Conservation (phyloP, 2,888 invertebrate species). For the Crossocerus cetratus region DNA sequence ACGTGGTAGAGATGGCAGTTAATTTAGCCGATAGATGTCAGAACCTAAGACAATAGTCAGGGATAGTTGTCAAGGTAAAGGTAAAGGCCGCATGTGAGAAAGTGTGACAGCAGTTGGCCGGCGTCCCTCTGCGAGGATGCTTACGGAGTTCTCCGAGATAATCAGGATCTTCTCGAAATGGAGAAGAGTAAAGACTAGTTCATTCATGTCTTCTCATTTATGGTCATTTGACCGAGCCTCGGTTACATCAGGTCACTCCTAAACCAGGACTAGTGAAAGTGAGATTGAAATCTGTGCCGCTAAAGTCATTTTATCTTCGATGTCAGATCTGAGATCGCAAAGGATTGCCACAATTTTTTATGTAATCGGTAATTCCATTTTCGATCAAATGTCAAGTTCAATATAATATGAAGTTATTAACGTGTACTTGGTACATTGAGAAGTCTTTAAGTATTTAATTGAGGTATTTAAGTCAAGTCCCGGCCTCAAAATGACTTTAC, state of each 20-base stretch:
- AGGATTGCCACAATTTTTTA: neutral
- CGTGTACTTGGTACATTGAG: no score
- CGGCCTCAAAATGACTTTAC: no score
- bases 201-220: constrained; percentile 2
- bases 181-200: constrained; percentile 39
- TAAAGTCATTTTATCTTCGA: constrained; percentile 22
- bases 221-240: constrained; percentile 26
- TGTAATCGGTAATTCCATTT: no score
- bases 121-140: constrained; percentile 6
- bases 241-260: constrained; percentile 28
- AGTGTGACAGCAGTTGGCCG: constrained; percentile 31
- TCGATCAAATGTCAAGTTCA: no score
- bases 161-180: constrained; percentile 8
- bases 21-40: neutral
- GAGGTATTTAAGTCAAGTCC: no score
- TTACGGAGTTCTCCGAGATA: constrained; percentile 19
- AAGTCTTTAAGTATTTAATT: no score
- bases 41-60: constrained; percentile 7
- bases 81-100: constrained; percentile 56
- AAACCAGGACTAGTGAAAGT: constrained; percentile 45
- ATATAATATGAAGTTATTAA: no score
- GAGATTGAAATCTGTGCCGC: constrained; percentile 26
- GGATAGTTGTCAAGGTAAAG: constrained; percentile 43
- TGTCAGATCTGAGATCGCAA: neutral
- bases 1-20: neutral